phyloP scores from a whole-genome alignment of 2,113 vertebrate species.

The Thunnus maccoyii region DNA sequence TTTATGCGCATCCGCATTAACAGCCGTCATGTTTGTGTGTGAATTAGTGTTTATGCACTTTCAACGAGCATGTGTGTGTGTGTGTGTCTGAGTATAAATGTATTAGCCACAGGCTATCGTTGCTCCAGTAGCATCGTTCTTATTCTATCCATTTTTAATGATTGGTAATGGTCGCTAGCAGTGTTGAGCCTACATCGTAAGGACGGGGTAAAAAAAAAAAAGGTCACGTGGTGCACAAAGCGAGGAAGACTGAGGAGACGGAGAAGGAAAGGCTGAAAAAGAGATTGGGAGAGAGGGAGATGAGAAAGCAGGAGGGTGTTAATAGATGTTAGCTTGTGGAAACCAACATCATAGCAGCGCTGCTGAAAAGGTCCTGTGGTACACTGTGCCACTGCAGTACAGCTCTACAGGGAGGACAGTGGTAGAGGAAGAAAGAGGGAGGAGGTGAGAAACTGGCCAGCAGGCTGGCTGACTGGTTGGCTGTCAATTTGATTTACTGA shows the following conservation, averaged over 20 bases:
- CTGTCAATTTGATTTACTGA: slow-evolving; percentile 64
- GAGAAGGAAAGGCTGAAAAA: slow-evolving; percentile 21
- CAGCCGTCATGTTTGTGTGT: slow-evolving; percentile 34
- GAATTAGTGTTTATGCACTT: slow-evolving; percentile 37
- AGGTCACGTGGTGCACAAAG: slow-evolving; percentile 40
- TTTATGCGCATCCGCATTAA: slow-evolving; percentile 20
- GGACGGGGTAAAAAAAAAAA: slow-evolving; percentile 55
- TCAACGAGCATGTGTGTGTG: slow-evolving; percentile 21
- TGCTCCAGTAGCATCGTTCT: slow-evolving; percentile 70
- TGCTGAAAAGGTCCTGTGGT: slow-evolving; percentile 55
- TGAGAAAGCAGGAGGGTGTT: slow-evolving; percentile 42
- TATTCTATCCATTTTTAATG: slow-evolving; percentile 81
- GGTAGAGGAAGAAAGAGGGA: slow-evolving; percentile 38
- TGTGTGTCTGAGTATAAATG: slow-evolving; percentile 56
- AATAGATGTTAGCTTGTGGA: slow-evolving; percentile 68
- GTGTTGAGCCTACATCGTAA: slow-evolving; percentile 62
- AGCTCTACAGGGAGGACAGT: slow-evolving; percentile 33
- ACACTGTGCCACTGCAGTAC: slow-evolving; percentile 49
- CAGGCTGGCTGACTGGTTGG: slow-evolving; percentile 49
- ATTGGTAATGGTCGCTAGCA: slow-evolving; percentile 76
- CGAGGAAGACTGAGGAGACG: slow-evolving; percentile 26
- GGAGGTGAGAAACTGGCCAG: slow-evolving; percentile 60
- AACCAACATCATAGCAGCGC: slow-evolving; percentile 44
- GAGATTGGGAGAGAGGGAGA: slow-evolving; percentile 25
- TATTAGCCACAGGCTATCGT: slow-evolving; percentile 71